phyloP scores from a whole-genome alignment of 2,888 invertebrate genomes.

The Operophtera brumata region DNA sequence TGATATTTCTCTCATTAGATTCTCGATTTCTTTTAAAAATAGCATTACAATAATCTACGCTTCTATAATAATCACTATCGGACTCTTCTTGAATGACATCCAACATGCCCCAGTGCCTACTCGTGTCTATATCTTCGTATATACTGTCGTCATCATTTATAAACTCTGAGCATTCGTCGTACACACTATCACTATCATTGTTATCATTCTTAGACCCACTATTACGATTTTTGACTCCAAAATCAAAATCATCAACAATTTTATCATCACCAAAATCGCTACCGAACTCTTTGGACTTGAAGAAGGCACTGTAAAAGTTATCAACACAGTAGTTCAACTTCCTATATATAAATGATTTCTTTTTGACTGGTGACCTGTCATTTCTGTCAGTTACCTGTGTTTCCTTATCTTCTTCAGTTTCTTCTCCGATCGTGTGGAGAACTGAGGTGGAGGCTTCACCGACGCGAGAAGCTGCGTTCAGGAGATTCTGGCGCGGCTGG shows the following conservation, averaged over 20 bases:
- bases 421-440: conserved; percentile 95
- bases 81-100: conserved; percentile 75
- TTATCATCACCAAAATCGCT: conserved; percentile 47
- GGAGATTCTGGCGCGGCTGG: conserved; percentile 93
- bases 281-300: conserved; percentile 57
- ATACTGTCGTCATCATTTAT: conserved; percentile 60
- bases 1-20: conserved; percentile 18
- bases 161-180: conserved; percentile 30
- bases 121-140: conserved; percentile 66
- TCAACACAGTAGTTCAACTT: conserved; percentile 76
- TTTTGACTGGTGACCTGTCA: conserved; percentile 8
- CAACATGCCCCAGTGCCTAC: conserved; percentile 54
- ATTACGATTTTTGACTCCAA: neutral
- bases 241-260: conserved; percentile 18
- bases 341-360: conserved; percentile 65
- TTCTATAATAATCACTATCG: conserved; percentile 74
- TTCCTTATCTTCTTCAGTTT: conserved; percentile 91
- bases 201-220: conserved; percentile 1
- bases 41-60: conserved; percentile 67
- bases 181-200: conserved; percentile 32
- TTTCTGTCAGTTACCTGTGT: conserved; percentile 78
- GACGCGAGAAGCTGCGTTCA: conserved; percentile 97
- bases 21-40: conserved; percentile 31
- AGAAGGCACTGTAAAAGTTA: conserved; percentile 74
- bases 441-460: conserved; percentile 98